Evolutionary conservation across 2,113 vertebrate species (phyloP), one percentile per base, ranked within the genome.

Genomic region (Hydrolagus affinis): DNA sequence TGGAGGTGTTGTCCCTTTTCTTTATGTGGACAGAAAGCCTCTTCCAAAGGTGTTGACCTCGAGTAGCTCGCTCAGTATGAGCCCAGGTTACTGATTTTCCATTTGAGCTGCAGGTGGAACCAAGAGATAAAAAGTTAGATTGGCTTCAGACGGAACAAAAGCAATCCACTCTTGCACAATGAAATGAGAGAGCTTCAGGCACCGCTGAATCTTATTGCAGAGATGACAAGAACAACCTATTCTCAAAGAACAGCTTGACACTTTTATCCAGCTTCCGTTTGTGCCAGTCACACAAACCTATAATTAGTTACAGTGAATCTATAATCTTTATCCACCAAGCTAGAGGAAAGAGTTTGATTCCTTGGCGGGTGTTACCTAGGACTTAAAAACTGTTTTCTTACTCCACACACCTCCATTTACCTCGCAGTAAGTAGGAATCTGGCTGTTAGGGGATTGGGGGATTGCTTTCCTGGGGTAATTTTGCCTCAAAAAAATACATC

Each of bases 41-140:
- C 88, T 99, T 97, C 97, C 97, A 99, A 88, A 99, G 94, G 91
- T 98, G 97, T 85, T 96, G 96, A 14, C 98, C 95, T 70, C 96
- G 93, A 86, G 93, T 94, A 86, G 93, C 92, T 90, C 95, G 95
- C 91, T 98, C 96, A 0, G 95, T 97, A 90, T 96, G 96, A 10
- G 97, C 97, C 98, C 98, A 99, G 0, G 97, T 96, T 85, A 98
- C 97, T 0, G 97, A 98, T 91, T 99, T 99, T 4, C 97, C 98
- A 0, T 99, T 99, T 71, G 98, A 99, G 91, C 98, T 98, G 91
- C 0, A 86, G 86, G 56, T 86, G 30, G n/a, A 77, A 56, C 30
- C 30, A 57, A 88, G 85, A 87, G 88, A 68, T 88, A 86, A 60
- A 70, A 76, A 86, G 72, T 71, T 32, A 59, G 60, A 71, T 17